These are phyloP conservation scores for Loxodonta africana DNA, from an alignment of 2,113 vertebrate genomes.

Conservation along the genomic window DNA sequence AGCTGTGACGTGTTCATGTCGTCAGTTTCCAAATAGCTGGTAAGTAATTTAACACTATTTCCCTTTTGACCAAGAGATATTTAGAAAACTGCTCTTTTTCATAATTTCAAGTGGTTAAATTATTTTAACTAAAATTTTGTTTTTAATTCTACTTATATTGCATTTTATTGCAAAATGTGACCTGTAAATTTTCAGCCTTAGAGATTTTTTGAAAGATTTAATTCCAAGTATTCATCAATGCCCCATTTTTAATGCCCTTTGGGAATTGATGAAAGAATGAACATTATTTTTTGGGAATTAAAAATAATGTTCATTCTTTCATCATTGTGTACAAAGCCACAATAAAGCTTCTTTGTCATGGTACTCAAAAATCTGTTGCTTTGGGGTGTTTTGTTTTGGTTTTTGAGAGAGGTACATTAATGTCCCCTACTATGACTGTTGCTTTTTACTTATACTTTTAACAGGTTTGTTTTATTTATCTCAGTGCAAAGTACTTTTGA, in stretches of 20 bases:
- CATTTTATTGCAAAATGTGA: conserved; percentile 12
- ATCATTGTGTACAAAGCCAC: background rate
- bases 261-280: background rate
- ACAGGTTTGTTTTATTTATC: conserved; percentile 40
- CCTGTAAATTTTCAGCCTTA: conserved; percentile 8
- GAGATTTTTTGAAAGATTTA: background rate
- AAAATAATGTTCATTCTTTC: conserved; percentile 41
- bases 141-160: background rate
- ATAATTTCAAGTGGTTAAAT: background rate
- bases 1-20: background rate
- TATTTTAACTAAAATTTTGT: background rate
- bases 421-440: background rate
- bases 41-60: background rate
- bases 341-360: background rate
- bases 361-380: background rate
- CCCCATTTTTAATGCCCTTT: conserved; percentile 46
- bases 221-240: conserved; percentile 4
- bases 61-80: background rate
- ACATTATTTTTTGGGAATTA: no score
- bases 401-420: background rate
- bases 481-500: conserved; percentile 6
- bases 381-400: background rate
- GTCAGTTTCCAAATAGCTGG: background rate
- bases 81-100: background rate
- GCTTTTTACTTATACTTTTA: conserved; percentile 25